Evolutionary conservation across 2,888 invertebrate genomes (phyloP), one percentile per base, ranked within the genome.

Genomic region (Pelosia muscerda): DNA sequence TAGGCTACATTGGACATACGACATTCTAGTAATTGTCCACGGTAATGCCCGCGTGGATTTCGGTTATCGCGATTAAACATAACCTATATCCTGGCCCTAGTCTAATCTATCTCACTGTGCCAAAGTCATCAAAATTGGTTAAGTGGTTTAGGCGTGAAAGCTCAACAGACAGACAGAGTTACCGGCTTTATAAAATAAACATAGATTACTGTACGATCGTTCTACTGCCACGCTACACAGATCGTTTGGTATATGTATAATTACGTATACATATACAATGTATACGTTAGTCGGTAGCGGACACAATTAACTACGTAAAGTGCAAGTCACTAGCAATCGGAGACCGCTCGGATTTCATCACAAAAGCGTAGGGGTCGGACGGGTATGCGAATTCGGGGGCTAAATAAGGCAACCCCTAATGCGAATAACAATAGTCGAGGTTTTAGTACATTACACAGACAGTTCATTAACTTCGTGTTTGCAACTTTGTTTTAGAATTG

Each of bases 281-380:
- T 68, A 68, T 68, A 68, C 57, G 56, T 66, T 63, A 63, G 64
- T 73, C 55, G 68, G 72, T 66, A 72, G 83, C 84, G 84, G 86
- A 89, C 91, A 90, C 88, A 92, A 93, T 93, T 92, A 92, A 91
- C 90, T 90, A 82, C 84, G 84, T 82, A 85, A 93, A 90, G 79
- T 88, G 93, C 92, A 91, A 94, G 94, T 94, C 94, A 94, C 86
- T 85, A 85, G 88, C 90, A 92, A 92, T 91, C 90, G 88, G 85
- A 86, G 86, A 84, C 86, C 84, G 86, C 86, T 91, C 88, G 86
- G 90, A 89, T 92, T 93, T 92, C 89, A 88, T 87, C 86, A 90
- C 90, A 92, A 92, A 90, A 85, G 86, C 86, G 83, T 77, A 84
- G 85, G 84, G 88, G 80, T 85, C 87, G 82, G 81, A 72, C 75